Evolutionary conservation across 2,888 invertebrate species (phyloP).

Genomic region (Synergus umbraculus): DNA sequence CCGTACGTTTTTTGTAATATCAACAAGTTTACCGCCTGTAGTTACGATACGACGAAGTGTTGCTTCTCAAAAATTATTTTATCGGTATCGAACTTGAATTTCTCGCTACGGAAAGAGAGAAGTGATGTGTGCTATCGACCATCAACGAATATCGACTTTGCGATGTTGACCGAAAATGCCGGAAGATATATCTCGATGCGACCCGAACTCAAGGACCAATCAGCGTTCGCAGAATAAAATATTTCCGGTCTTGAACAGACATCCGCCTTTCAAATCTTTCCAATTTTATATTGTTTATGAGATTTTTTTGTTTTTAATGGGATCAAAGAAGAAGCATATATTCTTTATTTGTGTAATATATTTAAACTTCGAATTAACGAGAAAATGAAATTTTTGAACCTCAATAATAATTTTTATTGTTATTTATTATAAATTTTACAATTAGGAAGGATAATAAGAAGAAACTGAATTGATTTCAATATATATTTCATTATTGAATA

Average conservation of each 20-base stretch:
- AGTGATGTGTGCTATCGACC: constrained; percentile 67
- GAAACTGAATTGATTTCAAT: neutral
- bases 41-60: constrained; percentile 51
- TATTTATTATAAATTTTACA: neutral
- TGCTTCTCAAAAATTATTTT: constrained; percentile 55
- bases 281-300: neutral
- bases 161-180: constrained; percentile 51
- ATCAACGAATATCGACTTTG: constrained; percentile 65
- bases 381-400: no score
- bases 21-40: constrained; percentile 65
- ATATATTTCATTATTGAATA: neutral
- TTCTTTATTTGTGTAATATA: no score
- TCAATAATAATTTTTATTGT: no score
- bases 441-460: neutral
- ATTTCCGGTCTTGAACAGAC: neutral
- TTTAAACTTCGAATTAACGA: no score
- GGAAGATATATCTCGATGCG: constrained; percentile 18
- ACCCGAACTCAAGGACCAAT: neutral
- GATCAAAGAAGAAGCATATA: neutral
- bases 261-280: neutral
- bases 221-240: neutral
- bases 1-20: constrained; percentile 28
- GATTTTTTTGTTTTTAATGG: neutral
- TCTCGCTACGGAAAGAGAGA: constrained; percentile 69
- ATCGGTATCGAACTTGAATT: constrained; percentile 75